phyloP scores from a whole-genome alignment of 2,113 vertebrate species.

The Grantiella picta region DNA sequence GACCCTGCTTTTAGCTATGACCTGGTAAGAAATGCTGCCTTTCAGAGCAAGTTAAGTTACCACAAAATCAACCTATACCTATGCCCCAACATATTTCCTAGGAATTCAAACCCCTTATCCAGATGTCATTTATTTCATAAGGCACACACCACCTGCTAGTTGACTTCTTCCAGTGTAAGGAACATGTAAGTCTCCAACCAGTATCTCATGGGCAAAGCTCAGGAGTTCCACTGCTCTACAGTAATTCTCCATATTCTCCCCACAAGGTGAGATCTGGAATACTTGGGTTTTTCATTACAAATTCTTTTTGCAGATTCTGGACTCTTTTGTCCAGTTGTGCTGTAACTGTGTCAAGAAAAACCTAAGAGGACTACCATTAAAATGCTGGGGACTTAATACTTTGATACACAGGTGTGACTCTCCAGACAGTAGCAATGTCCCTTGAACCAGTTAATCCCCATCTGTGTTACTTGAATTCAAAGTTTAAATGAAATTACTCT shows the following conservation, averaged over 20 bases:
- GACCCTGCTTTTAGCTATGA: background rate
- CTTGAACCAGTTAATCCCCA: background rate
- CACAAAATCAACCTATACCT: background rate
- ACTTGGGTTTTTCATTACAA: background rate
- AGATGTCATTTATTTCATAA: background rate
- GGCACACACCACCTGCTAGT: background rate
- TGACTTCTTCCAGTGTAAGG: background rate
- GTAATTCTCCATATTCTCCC: background rate
- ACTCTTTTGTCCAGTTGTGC: background rate
- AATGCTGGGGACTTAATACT: background rate
- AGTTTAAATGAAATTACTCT: constrained; percentile 49
- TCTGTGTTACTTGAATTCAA: background rate
- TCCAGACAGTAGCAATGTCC: background rate
- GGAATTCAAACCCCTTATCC: background rate
- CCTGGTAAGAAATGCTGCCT: background rate
- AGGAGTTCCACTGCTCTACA: background rate
- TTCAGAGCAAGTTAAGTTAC: background rate
- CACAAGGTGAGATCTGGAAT: background rate
- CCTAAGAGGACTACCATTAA: background rate
- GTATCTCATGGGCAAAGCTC: background rate
- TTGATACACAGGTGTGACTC: background rate
- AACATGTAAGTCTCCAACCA: background rate
- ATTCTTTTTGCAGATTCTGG: background rate
- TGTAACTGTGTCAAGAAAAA: background rate
- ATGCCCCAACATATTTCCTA: background rate